These are phyloP conservation scores for Ariolimax columbianus DNA, from an alignment of 2,888 invertebrate genomes.

Conservation along the genomic window DNA sequence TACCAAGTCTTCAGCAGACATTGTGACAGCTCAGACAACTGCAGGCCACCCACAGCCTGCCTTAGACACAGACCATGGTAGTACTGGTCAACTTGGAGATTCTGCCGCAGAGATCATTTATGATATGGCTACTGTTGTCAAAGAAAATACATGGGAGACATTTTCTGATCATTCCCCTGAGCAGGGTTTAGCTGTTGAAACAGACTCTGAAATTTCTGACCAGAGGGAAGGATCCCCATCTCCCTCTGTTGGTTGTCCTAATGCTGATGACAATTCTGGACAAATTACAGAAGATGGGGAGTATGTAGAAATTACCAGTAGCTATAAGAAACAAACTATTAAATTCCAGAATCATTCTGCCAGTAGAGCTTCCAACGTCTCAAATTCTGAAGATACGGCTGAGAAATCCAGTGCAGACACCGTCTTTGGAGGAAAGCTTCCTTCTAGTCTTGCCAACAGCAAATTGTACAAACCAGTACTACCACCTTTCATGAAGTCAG, in stretches of 20 bases:
- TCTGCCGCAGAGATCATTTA: constrained; percentile 15
- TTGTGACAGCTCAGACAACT: background rate
- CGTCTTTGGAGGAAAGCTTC: constrained; percentile 38
- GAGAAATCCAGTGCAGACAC: background rate
- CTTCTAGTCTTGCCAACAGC: constrained; percentile 37
- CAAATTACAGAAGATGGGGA: constrained; percentile 53
- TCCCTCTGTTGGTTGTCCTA: background rate
- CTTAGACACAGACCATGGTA: background rate
- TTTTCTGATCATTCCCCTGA: constrained; percentile 17
- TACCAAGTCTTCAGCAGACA: background rate
- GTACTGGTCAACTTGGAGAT: background rate
- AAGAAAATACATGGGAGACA: constrained; percentile 25
- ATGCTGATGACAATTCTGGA: constrained; percentile 2
- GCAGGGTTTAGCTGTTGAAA: background rate
- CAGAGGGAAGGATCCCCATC: constrained; percentile 15
- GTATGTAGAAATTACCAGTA: constrained; percentile 54
- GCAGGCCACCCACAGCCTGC: background rate
- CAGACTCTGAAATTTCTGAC: constrained; percentile 7
- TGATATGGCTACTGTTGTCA: constrained; percentile 31
- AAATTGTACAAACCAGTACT: constrained; percentile 52
- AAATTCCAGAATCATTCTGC: constrained; percentile 33
- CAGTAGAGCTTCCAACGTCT: constrained; percentile 1
- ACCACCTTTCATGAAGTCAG: constrained; percentile 48
- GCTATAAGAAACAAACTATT: constrained; percentile 44
- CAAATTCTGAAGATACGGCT: background rate